A percentile compares a stretch with the other conserved stretches of the same genome.
Conservation (phyloP, 2,797 vertebrate genomes). For the Nyctalus aviator region DNA sequence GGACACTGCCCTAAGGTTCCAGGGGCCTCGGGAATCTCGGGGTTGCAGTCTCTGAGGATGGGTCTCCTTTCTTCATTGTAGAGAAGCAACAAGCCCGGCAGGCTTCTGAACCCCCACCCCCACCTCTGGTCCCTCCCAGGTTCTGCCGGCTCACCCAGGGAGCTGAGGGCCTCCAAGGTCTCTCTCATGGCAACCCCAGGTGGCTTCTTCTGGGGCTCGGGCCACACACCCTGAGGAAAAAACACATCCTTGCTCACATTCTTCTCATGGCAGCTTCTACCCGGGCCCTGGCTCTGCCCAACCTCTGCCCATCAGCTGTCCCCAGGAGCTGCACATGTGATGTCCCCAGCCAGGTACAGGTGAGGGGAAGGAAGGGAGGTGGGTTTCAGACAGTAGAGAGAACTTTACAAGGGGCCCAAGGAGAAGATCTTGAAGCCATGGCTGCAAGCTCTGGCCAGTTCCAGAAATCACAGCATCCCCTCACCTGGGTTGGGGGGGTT, state of each 20-base stretch:
- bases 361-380: not conserved
- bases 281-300: not conserved
- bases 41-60: not conserved
- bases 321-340: not conserved
- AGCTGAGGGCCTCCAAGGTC: slow-evolving; percentile 73
- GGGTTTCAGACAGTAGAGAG: not conserved
- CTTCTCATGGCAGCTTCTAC: not conserved
- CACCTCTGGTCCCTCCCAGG: not conserved
- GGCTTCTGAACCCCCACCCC: not conserved
- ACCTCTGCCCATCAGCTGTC: not conserved
- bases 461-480: not conserved
- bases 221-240: slow-evolving; percentile 64
- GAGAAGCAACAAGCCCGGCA: not conserved
- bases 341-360: not conserved
- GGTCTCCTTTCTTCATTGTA: not conserved
- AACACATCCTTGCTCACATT: slow-evolving; percentile 16
- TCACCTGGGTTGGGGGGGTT: not conserved
- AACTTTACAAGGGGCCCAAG: not conserved
- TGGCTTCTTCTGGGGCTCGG: slow-evolving; percentile 14
- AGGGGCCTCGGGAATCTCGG: not conserved
- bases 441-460: not conserved
- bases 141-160: slow-evolving; percentile 76
- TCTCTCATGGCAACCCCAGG: slow-evolving; percentile 75
- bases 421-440: not conserved
- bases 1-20: not conserved